A percentile compares a stretch with the other conserved stretches of the same genome.
Evolutionary conservation across 1,140 invertebrate genomes (phyloP).

Genomic region (Platorchestia sp.): DNA sequence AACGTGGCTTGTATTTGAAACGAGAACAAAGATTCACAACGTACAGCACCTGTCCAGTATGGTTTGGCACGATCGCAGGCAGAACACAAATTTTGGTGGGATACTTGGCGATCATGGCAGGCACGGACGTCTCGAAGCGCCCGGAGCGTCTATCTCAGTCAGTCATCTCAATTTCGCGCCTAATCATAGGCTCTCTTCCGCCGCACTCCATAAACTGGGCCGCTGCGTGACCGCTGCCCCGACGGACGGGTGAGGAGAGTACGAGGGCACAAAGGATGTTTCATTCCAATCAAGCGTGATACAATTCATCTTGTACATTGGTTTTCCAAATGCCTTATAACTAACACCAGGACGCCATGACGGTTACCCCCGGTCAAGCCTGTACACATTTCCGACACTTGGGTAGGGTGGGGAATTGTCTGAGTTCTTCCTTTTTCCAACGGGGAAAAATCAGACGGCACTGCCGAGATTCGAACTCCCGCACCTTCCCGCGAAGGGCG

Average conservation of each 20-base stretch:
- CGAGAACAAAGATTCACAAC: neutral
- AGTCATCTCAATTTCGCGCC: slow-evolving; percentile 12
- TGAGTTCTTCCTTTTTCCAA: no score
- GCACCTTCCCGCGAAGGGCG: no score
- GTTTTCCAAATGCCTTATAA: no score
- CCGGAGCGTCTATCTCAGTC: neutral
- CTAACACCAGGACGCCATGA: no score
- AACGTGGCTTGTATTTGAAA: neutral
- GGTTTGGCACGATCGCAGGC: neutral
- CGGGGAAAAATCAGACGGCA: no score
- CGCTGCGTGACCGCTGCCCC: neutral
- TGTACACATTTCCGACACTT: no score
- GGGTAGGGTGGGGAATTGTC: no score
- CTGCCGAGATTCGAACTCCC: no score
- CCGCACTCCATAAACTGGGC: neutral
- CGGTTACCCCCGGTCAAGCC: no score
- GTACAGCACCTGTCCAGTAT: neutral
- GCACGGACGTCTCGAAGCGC: neutral
- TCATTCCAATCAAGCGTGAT: no score
- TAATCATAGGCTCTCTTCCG: neutral
- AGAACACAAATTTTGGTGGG: neutral
- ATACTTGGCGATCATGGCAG: neutral
- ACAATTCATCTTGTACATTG: no score
- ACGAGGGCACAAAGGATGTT: no score
- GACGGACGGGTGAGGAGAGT: neutral